Percentiles rank a stretch among this genome's conserved stretches.
phyloP scores from a whole-genome alignment of 1,140 invertebrate genomes.

The Adelges cooleyi region DNA sequence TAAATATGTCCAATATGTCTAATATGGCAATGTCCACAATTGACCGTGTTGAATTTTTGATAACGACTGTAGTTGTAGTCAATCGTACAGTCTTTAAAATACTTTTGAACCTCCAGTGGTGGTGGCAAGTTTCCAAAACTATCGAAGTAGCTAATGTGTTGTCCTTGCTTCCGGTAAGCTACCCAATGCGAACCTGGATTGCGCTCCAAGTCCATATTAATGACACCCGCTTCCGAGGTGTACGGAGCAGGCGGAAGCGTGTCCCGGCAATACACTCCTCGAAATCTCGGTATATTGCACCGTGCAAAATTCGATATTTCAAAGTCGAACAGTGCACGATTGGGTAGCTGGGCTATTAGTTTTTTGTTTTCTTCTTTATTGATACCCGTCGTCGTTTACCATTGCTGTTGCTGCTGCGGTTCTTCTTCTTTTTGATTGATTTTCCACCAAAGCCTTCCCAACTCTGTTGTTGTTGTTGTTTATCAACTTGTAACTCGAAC shows the following conservation, averaged over 20 bases:
- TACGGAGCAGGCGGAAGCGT: conserved; percentile 30
- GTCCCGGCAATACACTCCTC: conserved; percentile 31
- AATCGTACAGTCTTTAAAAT: conserved; percentile 31
- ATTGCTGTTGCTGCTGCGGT: too few relatives aligned
- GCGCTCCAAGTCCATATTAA: conserved; percentile 36
- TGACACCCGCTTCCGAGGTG: conserved; percentile 34
- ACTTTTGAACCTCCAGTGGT: conserved; percentile 33
- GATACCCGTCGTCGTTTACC: not conserved
- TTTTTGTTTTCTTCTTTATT: not conserved
- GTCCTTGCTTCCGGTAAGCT: conserved; percentile 34
- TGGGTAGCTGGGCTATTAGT: not conserved
- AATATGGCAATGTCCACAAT: conserved; percentile 34
- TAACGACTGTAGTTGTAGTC: conserved; percentile 33
- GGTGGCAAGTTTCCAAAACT: conserved; percentile 36
- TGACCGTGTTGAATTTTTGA: conserved; percentile 32
- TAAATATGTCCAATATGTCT: not conserved
- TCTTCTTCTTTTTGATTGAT: too few relatives aligned
- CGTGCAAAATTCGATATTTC: not conserved
- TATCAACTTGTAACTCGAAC: too few relatives aligned
- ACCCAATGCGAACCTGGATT: conserved; percentile 36
- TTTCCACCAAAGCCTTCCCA: too few relatives aligned
- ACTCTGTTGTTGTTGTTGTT: too few relatives aligned
- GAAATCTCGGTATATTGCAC: conserved; percentile 24
- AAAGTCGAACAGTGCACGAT: too few relatives aligned
- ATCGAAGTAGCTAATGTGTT: conserved; percentile 35